phyloP scores from a whole-genome alignment of 2,113 vertebrate genomes.

The Sisor rabdophorus region DNA sequence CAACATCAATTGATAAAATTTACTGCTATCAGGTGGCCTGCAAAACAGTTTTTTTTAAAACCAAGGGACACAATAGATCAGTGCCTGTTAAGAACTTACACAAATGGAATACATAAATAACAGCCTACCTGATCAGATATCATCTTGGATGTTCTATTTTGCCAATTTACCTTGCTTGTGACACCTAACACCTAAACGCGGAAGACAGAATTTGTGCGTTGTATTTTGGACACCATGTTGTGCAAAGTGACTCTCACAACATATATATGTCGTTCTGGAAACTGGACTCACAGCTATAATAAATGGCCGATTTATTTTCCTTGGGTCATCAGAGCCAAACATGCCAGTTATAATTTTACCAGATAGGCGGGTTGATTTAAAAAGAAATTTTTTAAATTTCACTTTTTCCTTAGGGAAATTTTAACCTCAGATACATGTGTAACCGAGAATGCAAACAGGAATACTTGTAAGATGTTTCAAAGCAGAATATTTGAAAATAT shows the following conservation, averaged over 20 bases:
- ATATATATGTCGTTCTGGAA: neutral
- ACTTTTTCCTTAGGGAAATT: neutral
- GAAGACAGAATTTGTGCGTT: neutral
- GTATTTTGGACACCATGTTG: neutral
- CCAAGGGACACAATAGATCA: neutral
- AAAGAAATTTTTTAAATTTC: neutral
- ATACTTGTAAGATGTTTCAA: neutral
- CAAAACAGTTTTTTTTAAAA: neutral
- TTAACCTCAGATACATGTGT: neutral
- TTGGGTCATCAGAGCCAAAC: neutral
- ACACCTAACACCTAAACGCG: too few relatives aligned
- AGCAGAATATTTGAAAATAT: neutral
- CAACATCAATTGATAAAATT: neutral
- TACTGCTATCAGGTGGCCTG: slow-evolving; percentile 1
- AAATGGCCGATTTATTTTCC: neutral
- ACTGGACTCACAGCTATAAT: neutral
- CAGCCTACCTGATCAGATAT: neutral
- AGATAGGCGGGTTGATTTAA: neutral
- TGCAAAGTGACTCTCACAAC: neutral
- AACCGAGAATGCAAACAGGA: neutral
- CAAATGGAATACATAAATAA: slow-evolving; percentile 2
- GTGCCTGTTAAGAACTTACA: neutral
- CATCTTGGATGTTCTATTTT: neutral
- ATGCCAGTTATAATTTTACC: neutral
- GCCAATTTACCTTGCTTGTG: neutral